phyloP scores from a whole-genome alignment of 2,797 vertebrate genomes.

The Arnoldichthys spilopterus region DNA sequence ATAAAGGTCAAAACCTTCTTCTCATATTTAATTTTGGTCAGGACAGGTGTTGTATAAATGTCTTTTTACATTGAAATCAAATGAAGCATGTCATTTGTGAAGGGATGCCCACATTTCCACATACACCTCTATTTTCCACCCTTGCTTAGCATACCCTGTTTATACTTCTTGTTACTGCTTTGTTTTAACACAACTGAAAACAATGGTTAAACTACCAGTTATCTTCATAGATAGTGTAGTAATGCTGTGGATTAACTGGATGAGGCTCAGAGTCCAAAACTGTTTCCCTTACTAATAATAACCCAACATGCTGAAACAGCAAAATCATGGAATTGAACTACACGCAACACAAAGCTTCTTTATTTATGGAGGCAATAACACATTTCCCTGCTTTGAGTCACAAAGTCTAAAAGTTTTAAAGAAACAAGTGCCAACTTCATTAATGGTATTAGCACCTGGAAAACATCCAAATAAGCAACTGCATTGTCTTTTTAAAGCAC shows the following conservation, averaged over 20 bases:
- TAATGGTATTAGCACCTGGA: neutral
- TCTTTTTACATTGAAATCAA: no score
- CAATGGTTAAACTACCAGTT: neutral
- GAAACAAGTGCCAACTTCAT: slow-evolving; percentile 8
- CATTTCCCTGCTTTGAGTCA: neutral
- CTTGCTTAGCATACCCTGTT: no score
- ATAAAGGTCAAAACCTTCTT: no score
- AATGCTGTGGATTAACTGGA: neutral
- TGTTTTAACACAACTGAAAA: neutral
- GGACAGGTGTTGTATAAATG: no score
- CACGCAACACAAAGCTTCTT: neutral
- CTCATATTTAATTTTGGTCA: no score
- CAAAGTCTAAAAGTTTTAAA: neutral
- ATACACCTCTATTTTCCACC: no score
- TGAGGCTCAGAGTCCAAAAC: neutral
- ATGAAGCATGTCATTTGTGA: no score
- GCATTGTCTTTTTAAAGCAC: neutral
- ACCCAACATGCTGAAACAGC: neutral
- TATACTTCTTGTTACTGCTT: no score
- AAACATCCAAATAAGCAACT: no score
- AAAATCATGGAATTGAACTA: neutral
- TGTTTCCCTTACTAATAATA: neutral
- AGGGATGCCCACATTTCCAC: no score
- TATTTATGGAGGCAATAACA: neutral
- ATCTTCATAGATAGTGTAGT: neutral